These are phyloP conservation scores for Xiphorhynchus elegans DNA, from an alignment of 2,113 vertebrate genomes.

Conservation along the genomic window DNA sequence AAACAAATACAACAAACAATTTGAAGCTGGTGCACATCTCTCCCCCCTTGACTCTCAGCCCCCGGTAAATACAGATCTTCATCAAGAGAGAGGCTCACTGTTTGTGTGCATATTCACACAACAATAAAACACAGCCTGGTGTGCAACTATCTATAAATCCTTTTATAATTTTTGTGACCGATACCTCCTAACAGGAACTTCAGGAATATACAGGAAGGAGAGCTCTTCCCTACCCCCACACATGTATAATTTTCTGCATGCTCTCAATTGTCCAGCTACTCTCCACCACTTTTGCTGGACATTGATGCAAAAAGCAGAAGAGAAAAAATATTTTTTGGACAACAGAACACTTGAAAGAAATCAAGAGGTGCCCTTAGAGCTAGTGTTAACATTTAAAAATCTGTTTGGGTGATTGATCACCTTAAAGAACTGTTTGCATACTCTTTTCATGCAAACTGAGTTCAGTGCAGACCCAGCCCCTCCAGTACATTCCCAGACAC, in stretches of 20 bases:
- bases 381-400: neutral
- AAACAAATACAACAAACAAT: neutral
- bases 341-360: neutral
- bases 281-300: neutral
- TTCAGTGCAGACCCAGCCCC: neutral
- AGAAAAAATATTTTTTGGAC: neutral
- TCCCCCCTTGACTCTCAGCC: neutral
- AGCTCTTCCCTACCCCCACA: neutral
- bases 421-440: neutral
- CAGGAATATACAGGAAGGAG: neutral
- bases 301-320: neutral
- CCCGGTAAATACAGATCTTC: neutral
- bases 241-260: neutral
- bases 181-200: neutral
- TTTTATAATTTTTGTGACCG: neutral
- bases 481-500: neutral
- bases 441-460: neutral
- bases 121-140: neutral
- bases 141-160: neutral
- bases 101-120: neutral
- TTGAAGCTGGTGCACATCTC: neutral
- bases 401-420: neutral
- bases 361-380: neutral
- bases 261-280: neutral
- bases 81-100: neutral